phyloP scores from a whole-genome alignment of 2,113 vertebrate species.

The Nothobranchius furzeri region DNA sequence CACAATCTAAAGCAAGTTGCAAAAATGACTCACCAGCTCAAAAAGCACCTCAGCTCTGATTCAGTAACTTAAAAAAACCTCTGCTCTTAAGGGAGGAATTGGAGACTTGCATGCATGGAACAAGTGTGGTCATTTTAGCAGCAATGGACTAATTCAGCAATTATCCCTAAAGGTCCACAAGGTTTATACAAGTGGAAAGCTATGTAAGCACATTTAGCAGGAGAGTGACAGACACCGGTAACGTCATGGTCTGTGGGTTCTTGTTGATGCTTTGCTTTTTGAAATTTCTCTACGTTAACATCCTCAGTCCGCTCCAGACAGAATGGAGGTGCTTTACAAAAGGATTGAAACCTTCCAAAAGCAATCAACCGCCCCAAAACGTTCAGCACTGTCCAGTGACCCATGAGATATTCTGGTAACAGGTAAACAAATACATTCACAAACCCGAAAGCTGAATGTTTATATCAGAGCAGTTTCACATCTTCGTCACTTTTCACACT shows the following conservation, averaged over 20 bases:
- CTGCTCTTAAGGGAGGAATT: background rate
- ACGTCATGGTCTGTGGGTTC: background rate
- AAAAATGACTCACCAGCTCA: constrained; percentile 41
- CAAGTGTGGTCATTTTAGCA: constrained; percentile 19
- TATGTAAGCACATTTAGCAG: too few species aligned
- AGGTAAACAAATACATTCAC: too few species aligned
- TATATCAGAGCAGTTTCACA: background rate
- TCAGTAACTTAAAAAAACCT: constrained; percentile 15
- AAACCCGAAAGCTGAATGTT: too few species aligned
- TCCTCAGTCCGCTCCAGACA: background rate
- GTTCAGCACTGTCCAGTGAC: too few species aligned
- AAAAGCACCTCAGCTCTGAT: constrained; percentile 20
- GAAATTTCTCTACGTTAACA: background rate
- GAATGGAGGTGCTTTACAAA: background rate
- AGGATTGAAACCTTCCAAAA: constrained; percentile 12
- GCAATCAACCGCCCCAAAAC: too few species aligned
- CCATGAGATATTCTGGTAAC: too few species aligned
- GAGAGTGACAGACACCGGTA: background rate
- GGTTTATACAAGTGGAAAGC: constrained; percentile 6
- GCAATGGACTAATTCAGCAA: constrained; percentile 46
- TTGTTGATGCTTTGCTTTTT: background rate
- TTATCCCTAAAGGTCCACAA: constrained; percentile 21
- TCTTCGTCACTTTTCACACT: background rate
- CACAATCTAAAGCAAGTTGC: constrained; percentile 1
- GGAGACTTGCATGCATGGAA: background rate